phyloP scores from a whole-genome alignment of 37 sponge, comb jelly and placozoan genomes.

The Beroe forskalii region DNA sequence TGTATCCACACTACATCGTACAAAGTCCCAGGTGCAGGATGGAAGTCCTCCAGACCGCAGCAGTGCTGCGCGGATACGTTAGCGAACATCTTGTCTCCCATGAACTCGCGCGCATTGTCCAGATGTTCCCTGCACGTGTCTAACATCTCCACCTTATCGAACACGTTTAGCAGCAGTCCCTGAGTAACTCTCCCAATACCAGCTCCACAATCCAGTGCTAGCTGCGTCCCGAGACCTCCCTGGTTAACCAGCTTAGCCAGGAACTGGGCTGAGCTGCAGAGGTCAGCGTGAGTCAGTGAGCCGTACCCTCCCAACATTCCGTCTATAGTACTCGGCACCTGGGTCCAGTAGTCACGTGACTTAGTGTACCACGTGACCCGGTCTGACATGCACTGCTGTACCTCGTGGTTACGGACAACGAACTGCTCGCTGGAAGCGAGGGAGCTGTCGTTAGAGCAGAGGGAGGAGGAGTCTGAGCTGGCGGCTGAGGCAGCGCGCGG shows the following conservation, averaged over 20 bases:
- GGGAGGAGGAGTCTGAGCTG: neutral
- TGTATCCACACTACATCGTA: slow-evolving; percentile 94
- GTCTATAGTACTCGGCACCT: slow-evolving; percentile 82
- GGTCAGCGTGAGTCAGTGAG: slow-evolving; percentile 71
- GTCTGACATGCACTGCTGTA: slow-evolving; percentile 23
- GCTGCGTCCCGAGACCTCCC: neutral
- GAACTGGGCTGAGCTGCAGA: slow-evolving; percentile 71
- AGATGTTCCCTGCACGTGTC: slow-evolving; percentile 83
- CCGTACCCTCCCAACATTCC: slow-evolving; percentile 90
- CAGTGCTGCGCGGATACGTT: slow-evolving; percentile 25
- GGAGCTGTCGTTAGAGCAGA: neutral
- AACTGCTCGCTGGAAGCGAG: neutral
- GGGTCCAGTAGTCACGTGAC: slow-evolving; percentile 44
- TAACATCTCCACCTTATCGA: slow-evolving; percentile 84
- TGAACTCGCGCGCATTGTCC: slow-evolving; percentile 72
- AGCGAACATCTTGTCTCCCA: slow-evolving; percentile 66
- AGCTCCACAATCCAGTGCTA: slow-evolving; percentile 89
- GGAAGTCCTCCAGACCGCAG: slow-evolving; percentile 78
- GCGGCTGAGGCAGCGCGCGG: no score
- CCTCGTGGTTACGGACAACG: slow-evolving; percentile 18
- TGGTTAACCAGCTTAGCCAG: slow-evolving; percentile 65
- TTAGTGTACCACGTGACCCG: slow-evolving; percentile 43
- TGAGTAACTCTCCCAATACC: slow-evolving; percentile 91
- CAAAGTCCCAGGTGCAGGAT: slow-evolving; percentile 70
- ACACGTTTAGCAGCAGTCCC: slow-evolving; percentile 79